These are phyloP conservation scores for Andrena trimmerana DNA, from an alignment of 2,888 invertebrate species.

Conservation along the genomic window DNA sequence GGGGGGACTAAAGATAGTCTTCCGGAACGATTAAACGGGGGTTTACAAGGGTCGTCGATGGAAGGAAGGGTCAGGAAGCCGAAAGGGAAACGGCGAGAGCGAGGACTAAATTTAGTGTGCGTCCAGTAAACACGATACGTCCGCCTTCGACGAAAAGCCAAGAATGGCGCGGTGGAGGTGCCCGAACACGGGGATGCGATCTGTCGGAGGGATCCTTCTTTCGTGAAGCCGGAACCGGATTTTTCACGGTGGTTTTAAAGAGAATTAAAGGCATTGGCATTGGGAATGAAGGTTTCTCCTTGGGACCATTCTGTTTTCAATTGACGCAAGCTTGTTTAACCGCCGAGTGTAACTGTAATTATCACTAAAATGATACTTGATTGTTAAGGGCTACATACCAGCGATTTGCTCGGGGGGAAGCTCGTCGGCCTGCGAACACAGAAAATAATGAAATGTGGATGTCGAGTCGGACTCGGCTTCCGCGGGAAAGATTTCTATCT, in stretches of 20 bases:
- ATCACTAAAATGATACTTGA: not conserved
- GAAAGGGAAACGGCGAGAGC: conserved; percentile 64
- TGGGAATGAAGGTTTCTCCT: too few species aligned
- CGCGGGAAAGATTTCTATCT: not conserved
- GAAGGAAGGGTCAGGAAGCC: conserved; percentile 57
- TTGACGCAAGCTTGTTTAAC: not conserved
- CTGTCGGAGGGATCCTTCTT: too few species aligned
- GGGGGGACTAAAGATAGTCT: conserved; percentile 53
- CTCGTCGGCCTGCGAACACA: conserved; percentile 91
- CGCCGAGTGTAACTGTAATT: not conserved
- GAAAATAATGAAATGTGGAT: conserved; percentile 57
- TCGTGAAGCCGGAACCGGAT: too few species aligned
- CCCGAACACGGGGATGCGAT: too few species aligned
- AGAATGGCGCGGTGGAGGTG: conserved; percentile 38
- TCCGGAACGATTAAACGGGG: conserved; percentile 37
- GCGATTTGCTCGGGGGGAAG: conserved; percentile 96
- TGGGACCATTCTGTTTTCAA: not conserved
- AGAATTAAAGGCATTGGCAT: too few species aligned
- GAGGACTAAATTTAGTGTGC: conserved; percentile 76
- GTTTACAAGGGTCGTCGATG: not conserved
- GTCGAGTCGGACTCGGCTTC: not conserved
- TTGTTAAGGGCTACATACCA: conserved; percentile 88
- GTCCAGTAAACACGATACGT: conserved; percentile 69
- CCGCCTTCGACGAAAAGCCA: conserved; percentile 43
- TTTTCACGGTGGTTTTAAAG: too few species aligned